Evolutionary conservation across 1,140 invertebrate species (phyloP).

Genomic region (Orius laevigatus): DNA sequence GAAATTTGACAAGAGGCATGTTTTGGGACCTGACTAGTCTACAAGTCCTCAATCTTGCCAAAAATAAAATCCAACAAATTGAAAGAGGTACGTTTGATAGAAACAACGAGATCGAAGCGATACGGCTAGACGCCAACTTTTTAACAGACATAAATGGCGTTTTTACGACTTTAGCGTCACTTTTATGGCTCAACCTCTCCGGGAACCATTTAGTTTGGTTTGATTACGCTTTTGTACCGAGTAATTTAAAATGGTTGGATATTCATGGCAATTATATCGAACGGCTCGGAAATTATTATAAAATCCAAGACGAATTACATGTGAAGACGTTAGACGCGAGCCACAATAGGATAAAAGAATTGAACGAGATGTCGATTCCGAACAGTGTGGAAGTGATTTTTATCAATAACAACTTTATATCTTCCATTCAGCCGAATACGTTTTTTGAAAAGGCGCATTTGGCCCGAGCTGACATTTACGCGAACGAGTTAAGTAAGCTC

Average conservation of each 20-base stretch:
- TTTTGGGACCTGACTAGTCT: conserved; percentile 66
- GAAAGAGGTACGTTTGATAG: conserved; percentile 65
- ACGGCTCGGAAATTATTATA: conserved; percentile 70
- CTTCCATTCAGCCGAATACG: conserved; percentile 59
- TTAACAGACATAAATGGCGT: conserved; percentile 73
- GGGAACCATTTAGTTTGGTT: conserved; percentile 83
- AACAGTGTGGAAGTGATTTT: conserved; percentile 75
- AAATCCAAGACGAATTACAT: conserved; percentile 50
- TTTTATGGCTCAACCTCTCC: conserved; percentile 76
- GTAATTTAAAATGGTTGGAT: conserved; percentile 76
- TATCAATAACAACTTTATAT: conserved; percentile 78
- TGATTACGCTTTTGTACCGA: conserved; percentile 75
- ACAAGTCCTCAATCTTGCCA: conserved; percentile 70
- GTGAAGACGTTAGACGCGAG: conserved; percentile 73
- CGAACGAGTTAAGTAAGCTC: conserved; percentile 66
- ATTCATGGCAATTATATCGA: conserved; percentile 77
- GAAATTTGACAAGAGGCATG: conserved; percentile 67
- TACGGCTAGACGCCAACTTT: conserved; percentile 71
- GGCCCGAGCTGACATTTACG: conserved; percentile 72
- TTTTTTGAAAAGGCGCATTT: conserved; percentile 71
- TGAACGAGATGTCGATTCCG: conserved; percentile 65
- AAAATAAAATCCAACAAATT: conserved; percentile 71
- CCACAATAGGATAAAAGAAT: conserved; percentile 67
- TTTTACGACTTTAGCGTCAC: conserved; percentile 58
- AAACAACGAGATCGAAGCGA: conserved; percentile 61